Base-by-base conservation (phyloP, 2,888 invertebrate species). In the Ptychoptera albimana region DNA sequence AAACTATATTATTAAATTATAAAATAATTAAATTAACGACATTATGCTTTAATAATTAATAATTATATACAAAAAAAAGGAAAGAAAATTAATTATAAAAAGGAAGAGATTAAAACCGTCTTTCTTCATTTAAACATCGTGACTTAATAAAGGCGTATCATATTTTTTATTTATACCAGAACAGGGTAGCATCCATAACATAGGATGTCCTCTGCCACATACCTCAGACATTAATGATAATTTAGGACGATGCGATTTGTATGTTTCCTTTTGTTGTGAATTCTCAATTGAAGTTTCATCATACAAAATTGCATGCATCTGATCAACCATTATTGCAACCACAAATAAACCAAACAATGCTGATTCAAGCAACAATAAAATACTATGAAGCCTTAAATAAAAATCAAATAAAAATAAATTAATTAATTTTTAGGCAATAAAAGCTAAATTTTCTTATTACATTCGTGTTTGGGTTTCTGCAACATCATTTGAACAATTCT, bases 261-360 rank as follows among this genome's bases (percentile, higher is more conserved):
- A 72, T 38, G 77, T 70, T 30, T 82, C 79, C 55, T 74, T 75
- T 50, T 75, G 70, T 63, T 80, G 78, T 36, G 83, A 72, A 53
- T 82, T 79, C 59, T 89, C 87, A 1, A 87, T 76, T 1, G 82
- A 80, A 14, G 87, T 89, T 64, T 88, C 86, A 57, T 89, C 88
- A 46, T 77, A 75, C 50, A 86, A 72, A 54, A 89, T 83, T 8
- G 85, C 84, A 60, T 83, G 81, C 51, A 89, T 68, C 65, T 89
- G 85, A 68, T 88, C 88, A 52, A 83, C 78, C 64, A 89, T 75
- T 50, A 92, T 87, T 37, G 85, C 86, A 46, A 82, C 71, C 12
- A 88, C 88, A 63, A 91, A 91, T 59, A 92, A 73, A 8, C 89
- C 89, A 66, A 91, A 92, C 23, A 92, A 66, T 8, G 82, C 73